Conservation (phyloP, 2,888 invertebrate genomes). For the Orthosia incerta region DNA sequence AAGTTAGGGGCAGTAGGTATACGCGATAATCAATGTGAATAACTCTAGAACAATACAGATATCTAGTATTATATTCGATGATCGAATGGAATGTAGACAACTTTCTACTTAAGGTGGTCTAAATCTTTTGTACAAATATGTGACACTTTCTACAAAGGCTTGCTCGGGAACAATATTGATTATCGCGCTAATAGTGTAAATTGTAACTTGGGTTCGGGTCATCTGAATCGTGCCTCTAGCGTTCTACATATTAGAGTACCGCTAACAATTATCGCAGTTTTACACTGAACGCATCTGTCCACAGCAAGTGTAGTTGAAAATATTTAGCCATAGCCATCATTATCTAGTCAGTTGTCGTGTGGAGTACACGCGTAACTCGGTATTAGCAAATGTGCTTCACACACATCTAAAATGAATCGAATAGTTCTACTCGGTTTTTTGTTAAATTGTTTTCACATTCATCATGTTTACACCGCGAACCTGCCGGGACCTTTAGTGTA, state of each 20-base stretch:
- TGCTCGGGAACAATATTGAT: slow-evolving; percentile 79
- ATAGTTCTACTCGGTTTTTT: slow-evolving; percentile 70
- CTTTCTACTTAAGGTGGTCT: slow-evolving; percentile 68
- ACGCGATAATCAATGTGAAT: background rate
- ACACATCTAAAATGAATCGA: slow-evolving; percentile 77
- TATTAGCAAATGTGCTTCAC: slow-evolving; percentile 71
- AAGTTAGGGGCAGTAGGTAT: background rate
- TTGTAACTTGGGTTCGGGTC: slow-evolving; percentile 80
- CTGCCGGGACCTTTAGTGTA: slow-evolving; percentile 85
- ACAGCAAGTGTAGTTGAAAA: slow-evolving; percentile 72
- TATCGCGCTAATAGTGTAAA: slow-evolving; percentile 87
- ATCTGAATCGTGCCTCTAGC: slow-evolving; percentile 81
- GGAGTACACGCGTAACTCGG: slow-evolving; percentile 72
- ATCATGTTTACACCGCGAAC: slow-evolving; percentile 72
- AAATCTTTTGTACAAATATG: slow-evolving; percentile 85
- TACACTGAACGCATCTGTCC: slow-evolving; percentile 66
- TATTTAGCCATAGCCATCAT: slow-evolving; percentile 77
- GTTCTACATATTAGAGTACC: slow-evolving; percentile 87
- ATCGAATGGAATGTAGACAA: slow-evolving; percentile 57
- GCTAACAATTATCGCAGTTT: slow-evolving; percentile 89
- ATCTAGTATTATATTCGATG: slow-evolving; percentile 27
- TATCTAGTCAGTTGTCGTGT: slow-evolving; percentile 78
- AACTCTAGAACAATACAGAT: slow-evolving; percentile 11
- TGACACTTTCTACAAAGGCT: slow-evolving; percentile 85
- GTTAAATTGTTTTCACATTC: slow-evolving; percentile 73